Evolutionary conservation across 37 sponge, comb jelly and placozoan species (phyloP).

Genomic region (Lycopodina hypogea): DNA sequence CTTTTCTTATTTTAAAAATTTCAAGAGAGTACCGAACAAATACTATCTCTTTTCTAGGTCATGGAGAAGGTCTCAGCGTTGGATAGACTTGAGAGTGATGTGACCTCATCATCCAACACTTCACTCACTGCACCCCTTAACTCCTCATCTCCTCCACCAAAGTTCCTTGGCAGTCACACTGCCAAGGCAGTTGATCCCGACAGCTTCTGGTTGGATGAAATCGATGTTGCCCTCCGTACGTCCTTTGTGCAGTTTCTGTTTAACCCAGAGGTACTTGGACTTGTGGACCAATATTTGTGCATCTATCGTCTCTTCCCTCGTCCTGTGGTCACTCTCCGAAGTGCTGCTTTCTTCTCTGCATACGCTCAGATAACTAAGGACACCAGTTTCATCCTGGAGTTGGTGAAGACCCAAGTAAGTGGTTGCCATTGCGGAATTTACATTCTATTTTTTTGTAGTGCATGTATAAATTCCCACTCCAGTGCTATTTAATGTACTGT

Average conservation of each 20-base stretch:
- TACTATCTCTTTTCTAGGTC: too few species aligned
- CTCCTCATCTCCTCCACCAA: too few species aligned
- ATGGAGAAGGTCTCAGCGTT: too few species aligned
- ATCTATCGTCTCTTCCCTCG: slow-evolving; percentile 73
- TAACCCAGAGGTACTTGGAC: slow-evolving; percentile 56
- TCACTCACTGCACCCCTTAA: too few species aligned
- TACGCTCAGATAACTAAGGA: slow-evolving; percentile 17
- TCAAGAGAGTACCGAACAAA: too few species aligned
- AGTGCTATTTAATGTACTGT: too few species aligned
- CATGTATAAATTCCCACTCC: too few species aligned
- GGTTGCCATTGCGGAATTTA: not conserved
- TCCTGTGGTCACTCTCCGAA: slow-evolving; percentile 63
- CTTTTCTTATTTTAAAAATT: too few species aligned
- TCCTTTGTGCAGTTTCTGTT: slow-evolving; percentile 79
- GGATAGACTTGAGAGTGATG: too few species aligned
- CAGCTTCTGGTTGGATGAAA: slow-evolving; percentile 5
- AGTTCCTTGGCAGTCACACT: not conserved
- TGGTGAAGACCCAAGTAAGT: slow-evolving; percentile 65
- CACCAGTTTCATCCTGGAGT: slow-evolving; percentile 44
- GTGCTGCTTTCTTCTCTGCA: slow-evolving; percentile 34
- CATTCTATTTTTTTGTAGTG: not conserved
- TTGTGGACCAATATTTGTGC: slow-evolving; percentile 38
- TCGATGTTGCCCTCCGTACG: slow-evolving; percentile 64
- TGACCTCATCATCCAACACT: too few species aligned
- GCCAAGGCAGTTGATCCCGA: not conserved